Percentiles rank a stretch among this genome's conserved stretches.
phyloP scores from a whole-genome alignment of 1,140 invertebrate species.

The Drosophila santomea region DNA sequence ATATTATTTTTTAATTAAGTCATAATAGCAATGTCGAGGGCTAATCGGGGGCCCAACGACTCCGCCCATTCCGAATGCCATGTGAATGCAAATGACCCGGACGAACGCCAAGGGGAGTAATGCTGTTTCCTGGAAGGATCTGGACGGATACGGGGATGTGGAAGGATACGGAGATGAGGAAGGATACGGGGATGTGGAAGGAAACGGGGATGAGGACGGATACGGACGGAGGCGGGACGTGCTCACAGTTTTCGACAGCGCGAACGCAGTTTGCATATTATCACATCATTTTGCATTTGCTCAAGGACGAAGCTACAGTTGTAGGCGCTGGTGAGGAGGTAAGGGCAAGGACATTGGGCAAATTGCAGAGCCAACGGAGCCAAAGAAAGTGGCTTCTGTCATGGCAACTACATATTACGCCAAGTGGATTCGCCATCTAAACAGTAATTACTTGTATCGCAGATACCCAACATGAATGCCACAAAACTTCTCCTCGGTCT shows the following conservation, averaged over 20 bases:
- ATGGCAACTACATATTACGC: neutral
- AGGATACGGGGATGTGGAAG: neutral
- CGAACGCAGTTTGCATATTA: conserved; percentile 75
- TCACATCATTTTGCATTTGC: conserved; percentile 58
- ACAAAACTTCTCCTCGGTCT: conserved; percentile 17
- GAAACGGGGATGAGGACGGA: neutral
- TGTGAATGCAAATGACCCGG: conserved; percentile 56
- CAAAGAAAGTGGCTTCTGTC: neutral
- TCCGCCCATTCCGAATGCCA: conserved; percentile 8
- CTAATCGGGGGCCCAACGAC: conserved; percentile 19
- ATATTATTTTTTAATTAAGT: conserved; percentile 75
- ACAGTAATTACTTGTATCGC: conserved; percentile 61
- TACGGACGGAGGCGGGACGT: conserved; percentile 22
- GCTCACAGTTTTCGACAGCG: conserved; percentile 46
- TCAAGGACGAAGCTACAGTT: conserved; percentile 20
- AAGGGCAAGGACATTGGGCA: neutral
- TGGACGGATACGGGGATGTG: neutral
- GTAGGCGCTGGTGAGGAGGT: neutral
- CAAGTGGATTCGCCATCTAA: conserved; percentile 9
- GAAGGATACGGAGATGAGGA: too few relatives aligned
- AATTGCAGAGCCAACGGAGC: conserved; percentile 37
- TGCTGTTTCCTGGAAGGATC: neutral
- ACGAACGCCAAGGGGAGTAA: neutral
- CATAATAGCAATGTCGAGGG: conserved; percentile 51
- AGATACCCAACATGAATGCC: neutral